These are phyloP conservation scores for Scaptomyza pallida DNA, from an alignment of 1,140 invertebrate genomes.

Conservation along the genomic window DNA sequence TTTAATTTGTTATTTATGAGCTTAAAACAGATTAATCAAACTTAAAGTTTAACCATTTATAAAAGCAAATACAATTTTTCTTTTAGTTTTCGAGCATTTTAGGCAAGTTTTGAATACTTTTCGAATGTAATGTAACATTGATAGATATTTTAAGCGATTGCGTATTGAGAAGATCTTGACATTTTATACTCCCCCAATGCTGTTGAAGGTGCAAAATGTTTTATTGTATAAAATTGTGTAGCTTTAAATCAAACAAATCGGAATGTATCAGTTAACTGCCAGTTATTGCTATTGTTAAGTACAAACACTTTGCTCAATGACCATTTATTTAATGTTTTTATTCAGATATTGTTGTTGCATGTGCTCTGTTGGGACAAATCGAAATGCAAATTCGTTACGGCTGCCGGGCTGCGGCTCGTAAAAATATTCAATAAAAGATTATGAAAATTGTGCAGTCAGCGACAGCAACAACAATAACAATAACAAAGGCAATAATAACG, in stretches of 20 bases:
- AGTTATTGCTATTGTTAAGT: slow-evolving; percentile 50
- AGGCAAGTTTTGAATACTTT: neutral
- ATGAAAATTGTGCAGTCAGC: slow-evolving; percentile 71
- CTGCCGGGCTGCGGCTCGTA: slow-evolving; percentile 63
- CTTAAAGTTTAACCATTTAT: too few relatives aligned
- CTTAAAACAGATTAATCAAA: too few relatives aligned
- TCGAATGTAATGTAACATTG: neutral
- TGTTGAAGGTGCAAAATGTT: slow-evolving; percentile 28
- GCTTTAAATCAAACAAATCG: slow-evolving; percentile 13
- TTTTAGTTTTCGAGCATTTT: too few relatives aligned
- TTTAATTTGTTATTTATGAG: too few relatives aligned
- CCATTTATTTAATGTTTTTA: slow-evolving; percentile 54
- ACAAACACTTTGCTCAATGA: slow-evolving; percentile 64
- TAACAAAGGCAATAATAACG: slow-evolving; percentile 15
- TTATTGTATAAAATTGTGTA: slow-evolving; percentile 1
- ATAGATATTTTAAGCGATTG: slow-evolving; percentile 30
- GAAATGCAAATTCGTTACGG: slow-evolving; percentile 71
- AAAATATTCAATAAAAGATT: slow-evolving; percentile 75
- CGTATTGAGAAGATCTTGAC: neutral
- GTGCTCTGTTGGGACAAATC: slow-evolving; percentile 52
- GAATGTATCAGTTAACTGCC: slow-evolving; percentile 51
- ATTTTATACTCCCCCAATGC: neutral
- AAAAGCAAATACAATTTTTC: too few relatives aligned
- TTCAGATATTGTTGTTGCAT: slow-evolving; percentile 28
- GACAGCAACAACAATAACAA: slow-evolving; percentile 25